Percentiles rank a stretch among this genome's conserved stretches.
phyloP scores from a whole-genome alignment of 2,888 invertebrate genomes.

The Cryptus armator region DNA sequence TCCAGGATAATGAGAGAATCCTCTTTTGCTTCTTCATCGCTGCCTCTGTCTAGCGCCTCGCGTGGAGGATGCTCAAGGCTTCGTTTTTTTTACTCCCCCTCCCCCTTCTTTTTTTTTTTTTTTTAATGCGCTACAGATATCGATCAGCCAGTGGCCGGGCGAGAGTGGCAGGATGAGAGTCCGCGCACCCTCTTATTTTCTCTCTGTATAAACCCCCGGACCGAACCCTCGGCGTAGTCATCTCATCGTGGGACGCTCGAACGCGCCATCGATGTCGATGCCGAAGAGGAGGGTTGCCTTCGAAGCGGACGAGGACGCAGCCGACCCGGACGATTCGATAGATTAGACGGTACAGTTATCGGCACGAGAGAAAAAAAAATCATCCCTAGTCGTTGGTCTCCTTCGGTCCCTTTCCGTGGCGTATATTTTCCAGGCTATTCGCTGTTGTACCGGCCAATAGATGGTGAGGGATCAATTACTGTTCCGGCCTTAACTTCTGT shows the following conservation, averaged over 20 bases:
- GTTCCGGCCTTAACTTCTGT: slow-evolving; percentile 10
- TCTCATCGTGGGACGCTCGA: slow-evolving; percentile 62
- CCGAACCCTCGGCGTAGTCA: slow-evolving; percentile 55
- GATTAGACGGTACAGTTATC: slow-evolving; percentile 43
- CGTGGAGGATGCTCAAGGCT: slow-evolving; percentile 47
- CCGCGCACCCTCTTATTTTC: slow-evolving; percentile 58
- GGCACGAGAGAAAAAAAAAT: slow-evolving; percentile 37
- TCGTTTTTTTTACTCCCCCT: slow-evolving; percentile 12
- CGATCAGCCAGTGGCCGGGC: slow-evolving; percentile 69
- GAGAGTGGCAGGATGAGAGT: slow-evolving; percentile 67
- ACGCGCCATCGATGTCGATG: slow-evolving; percentile 68
- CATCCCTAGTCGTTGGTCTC: neutral
- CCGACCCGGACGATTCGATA: slow-evolving; percentile 50
- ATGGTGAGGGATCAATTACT: slow-evolving; percentile 41
- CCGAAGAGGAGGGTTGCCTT: slow-evolving; percentile 64
- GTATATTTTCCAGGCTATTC: neutral
- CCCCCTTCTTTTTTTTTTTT: slow-evolving; percentile 4
- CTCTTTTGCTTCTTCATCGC: slow-evolving; percentile 52
- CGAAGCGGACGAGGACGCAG: slow-evolving; percentile 59
- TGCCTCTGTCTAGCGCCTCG: slow-evolving; percentile 37
- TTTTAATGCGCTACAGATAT: slow-evolving; percentile 73
- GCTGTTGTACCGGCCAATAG: slow-evolving; percentile 24
- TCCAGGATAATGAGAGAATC: slow-evolving; percentile 65
- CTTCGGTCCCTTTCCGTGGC: neutral
- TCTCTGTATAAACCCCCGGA: slow-evolving; percentile 59